Conservation (phyloP, 2,888 invertebrate genomes). For the Drosophila paramelanica region DNA sequence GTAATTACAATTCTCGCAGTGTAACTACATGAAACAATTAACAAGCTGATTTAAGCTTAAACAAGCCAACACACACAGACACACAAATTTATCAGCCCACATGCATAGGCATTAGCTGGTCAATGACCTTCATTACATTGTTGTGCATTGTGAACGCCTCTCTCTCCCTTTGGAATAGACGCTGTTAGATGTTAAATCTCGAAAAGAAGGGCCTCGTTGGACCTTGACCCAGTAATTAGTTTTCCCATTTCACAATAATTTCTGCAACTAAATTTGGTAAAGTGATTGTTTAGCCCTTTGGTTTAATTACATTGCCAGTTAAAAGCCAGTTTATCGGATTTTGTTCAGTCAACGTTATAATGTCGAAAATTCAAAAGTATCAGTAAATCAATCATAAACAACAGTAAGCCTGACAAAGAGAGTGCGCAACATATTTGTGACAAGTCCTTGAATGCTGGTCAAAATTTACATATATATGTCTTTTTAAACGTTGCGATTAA, state of each 20-base stretch:
- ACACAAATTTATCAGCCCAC: too few relatives aligned
- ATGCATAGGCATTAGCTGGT: constrained; percentile 17
- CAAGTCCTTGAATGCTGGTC: constrained; percentile 46
- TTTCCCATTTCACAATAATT: constrained; percentile 41
- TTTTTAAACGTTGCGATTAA: background rate
- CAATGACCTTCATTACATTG: constrained; percentile 65
- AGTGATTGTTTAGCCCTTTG: constrained; percentile 51
- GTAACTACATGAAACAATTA: constrained; percentile 25
- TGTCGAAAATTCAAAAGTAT: constrained; percentile 1
- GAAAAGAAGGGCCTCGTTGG: constrained; percentile 44
- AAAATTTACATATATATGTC: constrained; percentile 20
- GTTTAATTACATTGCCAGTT: constrained; percentile 4
- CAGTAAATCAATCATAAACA: constrained; percentile 28
- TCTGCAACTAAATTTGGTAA: constrained; percentile 22
- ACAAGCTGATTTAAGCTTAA: constrained; percentile 23
- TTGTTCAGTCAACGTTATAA: background rate
- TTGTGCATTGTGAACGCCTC: constrained; percentile 24
- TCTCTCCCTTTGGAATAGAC: constrained; percentile 38
- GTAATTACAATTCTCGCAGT: constrained; percentile 54
- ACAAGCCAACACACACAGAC: background rate
- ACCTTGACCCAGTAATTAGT: constrained; percentile 69
- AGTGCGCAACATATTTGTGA: constrained; percentile 28
- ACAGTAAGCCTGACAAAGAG: background rate
- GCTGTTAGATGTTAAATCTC: constrained; percentile 24
- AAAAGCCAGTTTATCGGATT: constrained; percentile 1